Evolutionary conservation across 2,113 vertebrate species (phyloP).

Genomic region (Falcunculus frontatus): DNA sequence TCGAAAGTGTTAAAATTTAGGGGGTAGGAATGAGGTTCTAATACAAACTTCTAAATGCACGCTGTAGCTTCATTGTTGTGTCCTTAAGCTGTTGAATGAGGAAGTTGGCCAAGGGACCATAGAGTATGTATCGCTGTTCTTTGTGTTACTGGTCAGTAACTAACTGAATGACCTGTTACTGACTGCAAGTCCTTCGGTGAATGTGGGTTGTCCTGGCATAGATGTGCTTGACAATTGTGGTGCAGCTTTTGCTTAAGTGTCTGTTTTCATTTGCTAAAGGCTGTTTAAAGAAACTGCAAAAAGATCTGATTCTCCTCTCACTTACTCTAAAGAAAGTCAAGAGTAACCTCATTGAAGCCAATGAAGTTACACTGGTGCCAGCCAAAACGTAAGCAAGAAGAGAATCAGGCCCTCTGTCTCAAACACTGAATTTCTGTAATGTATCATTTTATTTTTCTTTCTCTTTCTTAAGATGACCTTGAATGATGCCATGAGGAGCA

Average conservation of each 20-base stretch:
- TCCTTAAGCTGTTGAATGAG: constrained; percentile 85
- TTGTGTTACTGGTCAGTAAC: constrained; percentile 48
- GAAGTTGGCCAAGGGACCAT: constrained; percentile 82
- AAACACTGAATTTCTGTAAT: constrained; percentile 44
- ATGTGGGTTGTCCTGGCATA: constrained; percentile 54
- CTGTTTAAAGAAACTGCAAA: constrained; percentile 63
- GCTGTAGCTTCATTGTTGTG: constrained; percentile 85
- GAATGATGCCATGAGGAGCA: constrained; percentile 91
- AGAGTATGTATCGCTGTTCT: constrained; percentile 71
- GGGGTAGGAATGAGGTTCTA: constrained; percentile 99
- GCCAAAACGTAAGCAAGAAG: constrained; percentile 9
- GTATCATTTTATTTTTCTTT: constrained; percentile 63
- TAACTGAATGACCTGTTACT: constrained; percentile 54
- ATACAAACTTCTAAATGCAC: constrained; percentile 91
- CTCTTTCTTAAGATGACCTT: constrained; percentile 91
- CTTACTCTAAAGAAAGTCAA: constrained; percentile 21
- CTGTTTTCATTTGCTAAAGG: constrained; percentile 68
- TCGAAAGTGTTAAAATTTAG: constrained; percentile 99
- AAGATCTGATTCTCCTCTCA: constrained; percentile 52
- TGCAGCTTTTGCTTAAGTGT: constrained; percentile 56
- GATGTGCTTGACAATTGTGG: constrained; percentile 65
- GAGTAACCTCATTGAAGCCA: constrained; percentile 38
- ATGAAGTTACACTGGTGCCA: constrained; percentile 32
- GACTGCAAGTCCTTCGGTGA: constrained; percentile 38
- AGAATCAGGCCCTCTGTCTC: constrained; percentile 40